A percentile compares a stretch with the other conserved stretches of the same genome.
These are phyloP conservation scores for Geotrupes spiniger DNA, from an alignment of 2,888 invertebrate species.

Conservation along the genomic window DNA sequence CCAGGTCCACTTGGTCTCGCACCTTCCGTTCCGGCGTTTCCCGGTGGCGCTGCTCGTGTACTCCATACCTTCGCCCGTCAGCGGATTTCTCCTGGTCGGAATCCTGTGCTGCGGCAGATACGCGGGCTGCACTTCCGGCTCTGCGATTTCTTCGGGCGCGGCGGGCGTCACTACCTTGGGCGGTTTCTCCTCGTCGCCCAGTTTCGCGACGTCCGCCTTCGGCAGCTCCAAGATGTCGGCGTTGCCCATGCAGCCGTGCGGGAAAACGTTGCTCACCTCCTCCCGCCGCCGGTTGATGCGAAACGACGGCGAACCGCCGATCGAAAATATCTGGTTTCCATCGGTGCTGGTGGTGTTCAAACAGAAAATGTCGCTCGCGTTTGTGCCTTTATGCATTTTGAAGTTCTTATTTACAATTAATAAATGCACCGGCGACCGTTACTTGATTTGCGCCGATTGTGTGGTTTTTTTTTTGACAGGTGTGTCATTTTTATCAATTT, in stretches of 20 bases:
- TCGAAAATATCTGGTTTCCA: conserved; percentile 43
- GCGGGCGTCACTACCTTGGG: conserved; percentile 4
- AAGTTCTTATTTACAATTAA: conserved; percentile 13
- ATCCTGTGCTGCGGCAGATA: background rate
- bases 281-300: conserved; percentile 36
- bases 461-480: background rate
- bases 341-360: conserved; percentile 41
- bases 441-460: conserved; percentile 1
- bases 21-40: conserved; percentile 11
- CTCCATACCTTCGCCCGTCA: conserved; percentile 34
- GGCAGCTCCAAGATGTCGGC: background rate
- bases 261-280: conserved; percentile 32
- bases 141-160: conserved; percentile 5
- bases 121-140: background rate
- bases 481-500: no score
- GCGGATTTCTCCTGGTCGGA: conserved; percentile 32
- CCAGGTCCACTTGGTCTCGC: conserved; percentile 11
- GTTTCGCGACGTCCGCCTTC: background rate
- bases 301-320: conserved; percentile 42
- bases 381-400: conserved; percentile 31
- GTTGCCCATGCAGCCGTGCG: conserved; percentile 33
- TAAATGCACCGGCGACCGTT: conserved; percentile 9
- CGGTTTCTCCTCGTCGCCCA: background rate
- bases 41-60: conserved; percentile 10
- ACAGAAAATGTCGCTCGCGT: conserved; percentile 46